phyloP scores from a whole-genome alignment of 37 sponge, comb jelly and placozoan species.

The Beroe ovata region DNA sequence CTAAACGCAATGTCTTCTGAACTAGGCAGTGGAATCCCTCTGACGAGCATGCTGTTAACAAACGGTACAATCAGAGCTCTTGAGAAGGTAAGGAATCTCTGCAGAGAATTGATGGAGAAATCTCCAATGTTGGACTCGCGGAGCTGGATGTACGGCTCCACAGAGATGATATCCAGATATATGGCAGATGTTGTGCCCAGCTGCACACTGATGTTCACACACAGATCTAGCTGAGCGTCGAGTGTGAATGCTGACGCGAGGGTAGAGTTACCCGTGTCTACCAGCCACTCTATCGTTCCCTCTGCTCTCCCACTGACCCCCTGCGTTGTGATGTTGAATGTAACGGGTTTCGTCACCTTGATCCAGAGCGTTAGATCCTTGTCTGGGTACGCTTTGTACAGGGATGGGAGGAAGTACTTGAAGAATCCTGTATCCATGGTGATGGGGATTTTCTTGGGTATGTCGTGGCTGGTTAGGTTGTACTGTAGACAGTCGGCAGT shows the following conservation, averaged over 20 bases:
- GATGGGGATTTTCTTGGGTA: background rate
- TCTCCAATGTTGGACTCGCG: constrained; percentile 18
- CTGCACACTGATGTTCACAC: constrained; percentile 62
- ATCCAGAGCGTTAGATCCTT: constrained; percentile 35
- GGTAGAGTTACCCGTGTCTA: background rate
- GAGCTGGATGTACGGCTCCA: constrained; percentile 32
- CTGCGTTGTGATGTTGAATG: background rate
- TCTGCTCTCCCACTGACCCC: constrained; percentile 60
- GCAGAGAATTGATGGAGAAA: background rate
- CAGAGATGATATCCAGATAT: constrained; percentile 33
- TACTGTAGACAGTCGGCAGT: constrained; percentile 14
- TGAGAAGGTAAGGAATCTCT: constrained; percentile 10
- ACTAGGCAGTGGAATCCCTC: constrained; percentile 34
- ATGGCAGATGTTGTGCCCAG: background rate
- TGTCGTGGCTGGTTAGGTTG: constrained; percentile 4
- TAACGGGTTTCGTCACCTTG: background rate
- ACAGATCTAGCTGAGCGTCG: constrained; percentile 56
- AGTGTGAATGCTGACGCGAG: background rate
- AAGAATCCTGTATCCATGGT: background rate
- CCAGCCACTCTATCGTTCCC: constrained; percentile 29
- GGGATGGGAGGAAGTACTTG: constrained; percentile 11
- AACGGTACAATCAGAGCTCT: background rate
- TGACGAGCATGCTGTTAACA: background rate
- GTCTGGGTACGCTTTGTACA: constrained; percentile 39
- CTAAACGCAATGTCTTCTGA: background rate